Percentiles rank a stretch among this genome's conserved stretches.
Conservation (phyloP, 1,140 invertebrate genomes). For the Drosophila ogumai region DNA sequence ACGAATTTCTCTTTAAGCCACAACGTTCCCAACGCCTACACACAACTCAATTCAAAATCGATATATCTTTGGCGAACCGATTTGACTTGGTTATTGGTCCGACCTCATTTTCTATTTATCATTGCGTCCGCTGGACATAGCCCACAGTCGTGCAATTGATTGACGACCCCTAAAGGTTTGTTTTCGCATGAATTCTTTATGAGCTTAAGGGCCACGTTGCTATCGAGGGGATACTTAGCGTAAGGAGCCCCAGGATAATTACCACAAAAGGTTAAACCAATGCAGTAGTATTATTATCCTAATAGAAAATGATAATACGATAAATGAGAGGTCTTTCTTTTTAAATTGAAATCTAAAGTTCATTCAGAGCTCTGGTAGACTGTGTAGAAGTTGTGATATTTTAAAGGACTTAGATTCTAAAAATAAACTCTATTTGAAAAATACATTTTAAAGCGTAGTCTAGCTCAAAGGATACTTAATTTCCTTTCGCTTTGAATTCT, state of each 20-base stretch:
- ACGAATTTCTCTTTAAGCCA: constrained; percentile 15
- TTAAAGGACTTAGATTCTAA: neutral
- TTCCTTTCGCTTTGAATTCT: neutral
- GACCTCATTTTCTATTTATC: constrained; percentile 44
- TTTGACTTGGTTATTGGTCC: constrained; percentile 19
- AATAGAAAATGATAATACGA: constrained; percentile 5
- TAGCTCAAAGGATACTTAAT: neutral
- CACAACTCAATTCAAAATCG: constrained; percentile 28
- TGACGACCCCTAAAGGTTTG: constrained; percentile 13
- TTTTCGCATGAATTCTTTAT: constrained; percentile 36
- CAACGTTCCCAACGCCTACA: neutral
- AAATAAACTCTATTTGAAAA: neutral
- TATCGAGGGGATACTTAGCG: constrained; percentile 2
- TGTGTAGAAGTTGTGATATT: neutral
- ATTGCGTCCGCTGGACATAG: constrained; percentile 10
- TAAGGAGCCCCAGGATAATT: constrained; percentile 18
- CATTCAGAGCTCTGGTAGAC: neutral
- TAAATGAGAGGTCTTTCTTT: neutral
- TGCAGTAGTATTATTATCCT: constrained; percentile 18
- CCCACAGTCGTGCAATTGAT: constrained; percentile 28
- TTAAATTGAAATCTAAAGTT: neutral
- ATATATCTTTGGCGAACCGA: constrained; percentile 26
- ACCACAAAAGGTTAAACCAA: constrained; percentile 31
- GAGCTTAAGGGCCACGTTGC: constrained; percentile 17
- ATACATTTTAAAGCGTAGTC: neutral